Percentiles rank a stretch among this genome's conserved stretches.
phyloP scores from a whole-genome alignment of 2,113 vertebrate genomes.

The Lichenostomus cassidix region DNA sequence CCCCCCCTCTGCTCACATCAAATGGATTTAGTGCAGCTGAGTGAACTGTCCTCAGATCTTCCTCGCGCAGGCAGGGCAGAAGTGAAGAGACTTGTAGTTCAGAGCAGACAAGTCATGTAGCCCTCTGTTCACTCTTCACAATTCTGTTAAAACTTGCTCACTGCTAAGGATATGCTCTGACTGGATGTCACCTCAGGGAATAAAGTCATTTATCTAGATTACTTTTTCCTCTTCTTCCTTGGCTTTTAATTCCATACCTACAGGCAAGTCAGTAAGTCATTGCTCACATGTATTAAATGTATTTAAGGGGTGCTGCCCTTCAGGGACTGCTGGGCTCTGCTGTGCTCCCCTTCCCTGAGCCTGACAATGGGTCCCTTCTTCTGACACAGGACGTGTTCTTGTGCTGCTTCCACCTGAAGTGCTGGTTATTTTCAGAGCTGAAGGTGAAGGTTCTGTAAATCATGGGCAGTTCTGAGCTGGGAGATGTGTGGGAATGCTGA shows the following conservation, averaged over 20 bases:
- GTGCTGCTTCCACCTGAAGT: constrained; percentile 43
- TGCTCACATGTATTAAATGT: constrained; percentile 81
- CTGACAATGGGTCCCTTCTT: constrained; percentile 67
- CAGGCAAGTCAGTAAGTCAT: constrained; percentile 84
- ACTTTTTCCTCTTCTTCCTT: constrained; percentile 79
- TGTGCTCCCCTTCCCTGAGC: constrained; percentile 21
- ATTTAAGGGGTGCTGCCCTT: constrained; percentile 68
- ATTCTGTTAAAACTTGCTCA: constrained; percentile 89
- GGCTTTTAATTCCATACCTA: constrained; percentile 83
- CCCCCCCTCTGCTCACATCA: constrained; percentile 40
- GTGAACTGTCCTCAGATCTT: constrained; percentile 71
- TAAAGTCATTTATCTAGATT: constrained; percentile 84
- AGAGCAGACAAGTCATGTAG: constrained; percentile 56
- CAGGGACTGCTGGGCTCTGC: constrained; percentile 55
- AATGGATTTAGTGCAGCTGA: constrained; percentile 72
- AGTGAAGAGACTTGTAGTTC: constrained; percentile 63
- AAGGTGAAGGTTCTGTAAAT: not conserved
- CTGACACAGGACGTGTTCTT: not conserved
- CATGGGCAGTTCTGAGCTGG: not conserved
- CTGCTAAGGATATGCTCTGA: constrained; percentile 74
- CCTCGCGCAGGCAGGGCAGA: constrained; percentile 47
- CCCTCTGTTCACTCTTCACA: constrained; percentile 53
- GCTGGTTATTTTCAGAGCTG: constrained; percentile 39
- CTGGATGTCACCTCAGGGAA: constrained; percentile 80
- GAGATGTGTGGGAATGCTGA: not conserved